A percentile compares a stretch with the other conserved stretches of the same genome.
These are phyloP conservation scores for Pasiphila rectangulata DNA, from an alignment of 2,888 invertebrate species.

Conservation along the genomic window DNA sequence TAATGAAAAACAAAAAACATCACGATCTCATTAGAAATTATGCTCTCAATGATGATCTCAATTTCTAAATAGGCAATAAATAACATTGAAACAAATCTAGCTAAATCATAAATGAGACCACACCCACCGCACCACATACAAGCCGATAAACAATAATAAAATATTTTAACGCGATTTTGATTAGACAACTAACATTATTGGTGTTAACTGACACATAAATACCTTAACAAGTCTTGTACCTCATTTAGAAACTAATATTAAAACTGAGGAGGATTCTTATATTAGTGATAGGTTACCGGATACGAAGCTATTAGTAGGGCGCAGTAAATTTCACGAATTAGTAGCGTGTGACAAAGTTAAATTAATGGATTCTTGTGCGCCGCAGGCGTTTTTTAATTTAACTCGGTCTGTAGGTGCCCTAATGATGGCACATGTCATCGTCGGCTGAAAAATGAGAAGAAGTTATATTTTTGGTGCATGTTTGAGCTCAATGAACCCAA, in stretches of 20 bases:
- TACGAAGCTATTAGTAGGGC: conserved; percentile 64
- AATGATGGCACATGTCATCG: conserved; percentile 73
- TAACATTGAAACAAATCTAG: conserved; percentile 29
- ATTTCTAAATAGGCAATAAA: conserved; percentile 34
- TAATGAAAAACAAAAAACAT: conserved; percentile 22
- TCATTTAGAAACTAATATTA: conserved; percentile 21
- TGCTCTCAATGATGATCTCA: conserved; percentile 31
- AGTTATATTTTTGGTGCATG: conserved; percentile 42
- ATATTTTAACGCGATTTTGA: conserved; percentile 62
- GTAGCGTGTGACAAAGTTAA: conserved; percentile 75
- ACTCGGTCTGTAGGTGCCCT: conserved; percentile 49
- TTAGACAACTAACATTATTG: conserved; percentile 57
- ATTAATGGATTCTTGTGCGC: conserved; percentile 66
- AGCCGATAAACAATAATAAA: conserved; percentile 52
- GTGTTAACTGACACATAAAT: conserved; percentile 74
- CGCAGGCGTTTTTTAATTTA: conserved; percentile 55
- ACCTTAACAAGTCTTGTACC: conserved; percentile 50
- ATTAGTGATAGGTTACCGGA: conserved; percentile 71
- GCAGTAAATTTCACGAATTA: conserved; percentile 77
- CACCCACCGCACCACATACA: conserved; percentile 42
- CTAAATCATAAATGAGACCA: conserved; percentile 51
- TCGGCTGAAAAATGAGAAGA: conserved; percentile 48
- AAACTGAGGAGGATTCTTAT: conserved; percentile 40
- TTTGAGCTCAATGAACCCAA: conserved; percentile 42
- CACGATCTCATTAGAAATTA: conserved; percentile 33